A percentile compares a stretch with the other conserved stretches of the same genome.
phyloP scores from a whole-genome alignment of 2,888 invertebrate species.

The Leptopilina drosophilae region DNA sequence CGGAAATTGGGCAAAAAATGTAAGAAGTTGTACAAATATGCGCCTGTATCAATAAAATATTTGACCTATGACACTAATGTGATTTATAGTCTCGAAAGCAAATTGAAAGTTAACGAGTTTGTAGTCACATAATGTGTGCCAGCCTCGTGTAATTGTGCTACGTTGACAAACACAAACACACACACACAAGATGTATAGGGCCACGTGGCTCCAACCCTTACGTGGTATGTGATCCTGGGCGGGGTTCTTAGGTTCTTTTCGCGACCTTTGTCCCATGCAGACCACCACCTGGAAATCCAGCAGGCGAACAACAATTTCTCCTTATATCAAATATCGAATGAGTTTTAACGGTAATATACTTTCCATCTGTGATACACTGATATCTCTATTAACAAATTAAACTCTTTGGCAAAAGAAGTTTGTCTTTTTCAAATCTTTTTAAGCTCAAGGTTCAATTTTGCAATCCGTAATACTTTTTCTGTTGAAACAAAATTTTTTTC shows the following conservation, averaged over 20 bases:
- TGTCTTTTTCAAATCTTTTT: not conserved
- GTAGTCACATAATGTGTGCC: not conserved
- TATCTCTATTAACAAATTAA: no score
- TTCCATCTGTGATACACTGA: not conserved
- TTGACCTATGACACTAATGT: conserved; percentile 3
- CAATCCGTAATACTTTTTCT: no score
- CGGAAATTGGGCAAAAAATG: not conserved
- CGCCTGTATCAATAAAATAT: not conserved
- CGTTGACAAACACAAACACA: not conserved
- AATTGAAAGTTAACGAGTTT: conserved; percentile 27
- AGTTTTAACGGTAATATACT: conserved; percentile 11
- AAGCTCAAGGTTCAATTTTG: no score
- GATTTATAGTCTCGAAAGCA: not conserved
- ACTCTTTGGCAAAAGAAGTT: not conserved
- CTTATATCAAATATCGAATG: conserved; percentile 25
- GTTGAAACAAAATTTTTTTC: no score
- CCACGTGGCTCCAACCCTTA: conserved; percentile 73
- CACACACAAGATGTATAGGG: conserved; percentile 39
- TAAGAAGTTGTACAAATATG: not conserved
- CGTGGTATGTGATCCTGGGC: conserved; percentile 73
- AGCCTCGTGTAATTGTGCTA: not conserved
- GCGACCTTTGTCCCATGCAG: conserved; percentile 64
- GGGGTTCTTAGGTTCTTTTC: conserved; percentile 68
- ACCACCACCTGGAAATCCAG: conserved; percentile 67
- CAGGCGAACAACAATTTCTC: conserved; percentile 38